Conservation (phyloP, 2,888 invertebrate genomes). For the Acanthosepion pharaonis region DNA sequence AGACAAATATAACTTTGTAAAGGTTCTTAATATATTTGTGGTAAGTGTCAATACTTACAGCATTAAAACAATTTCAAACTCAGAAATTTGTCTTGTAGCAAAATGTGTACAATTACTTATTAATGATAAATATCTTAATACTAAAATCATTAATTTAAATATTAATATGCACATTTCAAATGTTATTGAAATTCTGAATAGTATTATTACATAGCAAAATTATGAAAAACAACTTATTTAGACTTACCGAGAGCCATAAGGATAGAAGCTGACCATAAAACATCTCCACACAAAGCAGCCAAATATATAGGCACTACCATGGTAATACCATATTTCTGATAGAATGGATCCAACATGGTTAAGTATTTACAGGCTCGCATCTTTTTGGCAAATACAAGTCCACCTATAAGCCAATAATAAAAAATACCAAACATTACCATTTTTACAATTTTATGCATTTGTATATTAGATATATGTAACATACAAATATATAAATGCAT, state of each 20-base stretch:
- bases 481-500: too few relatives aligned
- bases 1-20: too few relatives aligned
- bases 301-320: slow-evolving; percentile 64
- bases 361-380: slow-evolving; percentile 68
- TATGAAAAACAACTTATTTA: neutral
- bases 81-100: too few relatives aligned
- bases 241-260: slow-evolving; percentile 68
- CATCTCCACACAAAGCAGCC: slow-evolving; percentile 67
- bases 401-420: slow-evolving; percentile 59
- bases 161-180: too few relatives aligned
- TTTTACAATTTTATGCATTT: neutral
- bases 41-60: too few relatives aligned
- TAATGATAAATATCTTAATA: too few relatives aligned
- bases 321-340: slow-evolving; percentile 62
- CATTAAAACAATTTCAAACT: too few relatives aligned
- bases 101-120: too few relatives aligned
- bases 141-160: too few relatives aligned
- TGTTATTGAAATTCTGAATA: too few relatives aligned
- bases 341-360: slow-evolving; percentile 71
- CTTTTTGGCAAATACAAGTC: slow-evolving; percentile 65
- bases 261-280: slow-evolving; percentile 72
- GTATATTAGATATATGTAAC: too few relatives aligned
- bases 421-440: neutral
- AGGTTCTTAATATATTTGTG: too few relatives aligned
- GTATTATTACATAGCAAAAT: neutral